Conservation (phyloP, 1,140 invertebrate species). For the Neodiprion fabricii region DNA sequence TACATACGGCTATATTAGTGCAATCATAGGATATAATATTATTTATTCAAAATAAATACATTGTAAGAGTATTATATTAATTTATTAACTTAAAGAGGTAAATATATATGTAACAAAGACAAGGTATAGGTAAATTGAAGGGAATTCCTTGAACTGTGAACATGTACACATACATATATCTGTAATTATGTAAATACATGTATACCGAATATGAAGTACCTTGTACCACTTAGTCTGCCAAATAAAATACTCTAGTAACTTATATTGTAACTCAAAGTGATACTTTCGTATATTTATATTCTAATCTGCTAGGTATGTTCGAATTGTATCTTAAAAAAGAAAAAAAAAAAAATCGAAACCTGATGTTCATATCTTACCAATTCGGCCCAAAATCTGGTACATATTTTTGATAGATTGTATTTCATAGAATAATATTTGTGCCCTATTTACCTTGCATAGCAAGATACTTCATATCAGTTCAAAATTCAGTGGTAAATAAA, state of each 20-base stretch:
- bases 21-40: constrained; percentile 10
- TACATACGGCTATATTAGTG: constrained; percentile 13
- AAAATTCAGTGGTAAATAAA: background rate
- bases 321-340: background rate
- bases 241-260: constrained; percentile 22
- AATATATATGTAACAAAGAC: too few relatives aligned
- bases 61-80: background rate
- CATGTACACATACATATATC: background rate
- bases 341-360: too few relatives aligned
- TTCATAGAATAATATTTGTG: too few relatives aligned
- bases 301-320: too few relatives aligned
- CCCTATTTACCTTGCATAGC: too few relatives aligned
- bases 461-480: too few relatives aligned
- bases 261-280: constrained; percentile 26
- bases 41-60: background rate
- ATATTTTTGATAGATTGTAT: too few relatives aligned
- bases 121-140: background rate
- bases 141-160: too few relatives aligned
- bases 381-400: too few relatives aligned
- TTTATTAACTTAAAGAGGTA: constrained; percentile 11
- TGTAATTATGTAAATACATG: constrained; percentile 8
- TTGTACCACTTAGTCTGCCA: background rate
- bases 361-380: too few relatives aligned
- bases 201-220: background rate
- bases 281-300: background rate